phyloP scores from a whole-genome alignment of 1,140 invertebrate genomes.

The Dolichoris vasculosae region DNA sequence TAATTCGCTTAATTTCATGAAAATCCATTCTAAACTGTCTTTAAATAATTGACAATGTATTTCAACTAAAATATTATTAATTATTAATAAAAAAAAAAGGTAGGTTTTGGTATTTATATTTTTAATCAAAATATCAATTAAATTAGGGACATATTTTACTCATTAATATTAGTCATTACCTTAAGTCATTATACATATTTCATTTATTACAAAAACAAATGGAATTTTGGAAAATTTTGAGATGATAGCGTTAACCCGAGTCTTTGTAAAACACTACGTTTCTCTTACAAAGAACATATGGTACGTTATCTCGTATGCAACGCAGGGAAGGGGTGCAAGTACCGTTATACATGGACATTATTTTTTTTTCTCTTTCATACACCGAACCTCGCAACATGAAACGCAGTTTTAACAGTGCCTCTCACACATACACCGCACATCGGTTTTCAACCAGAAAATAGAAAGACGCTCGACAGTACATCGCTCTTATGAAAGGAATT shows the following conservation, averaged over 20 bases:
- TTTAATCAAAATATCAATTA: constrained; percentile 48
- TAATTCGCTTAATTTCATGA: not conserved
- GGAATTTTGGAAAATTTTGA: constrained; percentile 41
- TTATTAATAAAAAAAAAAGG: not conserved
- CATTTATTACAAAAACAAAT: constrained; percentile 44
- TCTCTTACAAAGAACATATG: constrained; percentile 45
- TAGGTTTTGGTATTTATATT: constrained; percentile 4
- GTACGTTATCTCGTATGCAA: constrained; percentile 38
- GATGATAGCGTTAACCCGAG: constrained; percentile 24
- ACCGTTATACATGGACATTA: constrained; percentile 47
- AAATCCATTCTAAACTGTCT: constrained; percentile 5
- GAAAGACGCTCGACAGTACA: constrained; percentile 62
- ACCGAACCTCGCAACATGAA: constrained; percentile 49
- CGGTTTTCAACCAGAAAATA: constrained; percentile 63
- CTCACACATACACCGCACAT: constrained; percentile 46
- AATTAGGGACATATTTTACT: constrained; percentile 32
- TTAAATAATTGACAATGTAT: constrained; percentile 1
- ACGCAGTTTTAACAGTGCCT: constrained; percentile 51
- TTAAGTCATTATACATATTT: constrained; percentile 44
- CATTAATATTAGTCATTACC: constrained; percentile 47
- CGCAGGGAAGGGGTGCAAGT: constrained; percentile 38
- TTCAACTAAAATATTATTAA: constrained; percentile 7
- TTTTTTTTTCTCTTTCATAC: constrained; percentile 54
- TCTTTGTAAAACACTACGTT: constrained; percentile 34
- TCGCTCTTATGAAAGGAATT: constrained; percentile 59